These are phyloP conservation scores for Gryllus longicercus DNA, from an alignment of 2,888 invertebrate genomes.

Conservation along the genomic window DNA sequence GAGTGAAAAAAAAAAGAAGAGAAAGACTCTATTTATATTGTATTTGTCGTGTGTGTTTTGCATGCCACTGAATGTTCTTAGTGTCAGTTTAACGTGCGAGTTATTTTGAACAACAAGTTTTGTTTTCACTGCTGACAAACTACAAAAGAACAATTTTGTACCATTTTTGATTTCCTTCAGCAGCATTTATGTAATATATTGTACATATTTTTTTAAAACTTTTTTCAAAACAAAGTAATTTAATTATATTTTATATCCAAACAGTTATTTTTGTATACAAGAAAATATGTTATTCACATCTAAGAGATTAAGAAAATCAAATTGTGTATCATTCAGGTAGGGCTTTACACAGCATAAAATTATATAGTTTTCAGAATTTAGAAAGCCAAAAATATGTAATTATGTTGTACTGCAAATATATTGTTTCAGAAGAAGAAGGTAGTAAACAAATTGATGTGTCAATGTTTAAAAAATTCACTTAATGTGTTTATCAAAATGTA, in stretches of 20 bases:
- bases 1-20: too few relatives aligned
- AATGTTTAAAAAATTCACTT: too few relatives aligned
- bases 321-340: too few relatives aligned
- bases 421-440: too few relatives aligned
- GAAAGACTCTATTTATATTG: not conserved
- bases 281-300: not conserved
- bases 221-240: not conserved
- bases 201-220: not conserved
- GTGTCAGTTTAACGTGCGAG: not conserved
- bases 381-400: too few relatives aligned
- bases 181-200: constrained; percentile 6
- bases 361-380: too few relatives aligned
- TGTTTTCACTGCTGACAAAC: too few relatives aligned
- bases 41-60: not conserved
- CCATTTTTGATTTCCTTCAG: not conserved
- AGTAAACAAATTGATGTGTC: too few relatives aligned
- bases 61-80: not conserved
- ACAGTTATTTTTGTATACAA: constrained; percentile 1
- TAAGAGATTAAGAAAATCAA: not conserved
- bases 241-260: not conserved
- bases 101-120: not conserved
- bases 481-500: too few relatives aligned
- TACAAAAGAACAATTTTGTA: too few relatives aligned
- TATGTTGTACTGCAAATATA: too few relatives aligned
- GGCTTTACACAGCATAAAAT: too few relatives aligned